A percentile compares a stretch with the other conserved stretches of the same genome.
phyloP scores from a whole-genome alignment of 53 echinoderm and acorn worm species.

The Glandiceps talaboti region DNA sequence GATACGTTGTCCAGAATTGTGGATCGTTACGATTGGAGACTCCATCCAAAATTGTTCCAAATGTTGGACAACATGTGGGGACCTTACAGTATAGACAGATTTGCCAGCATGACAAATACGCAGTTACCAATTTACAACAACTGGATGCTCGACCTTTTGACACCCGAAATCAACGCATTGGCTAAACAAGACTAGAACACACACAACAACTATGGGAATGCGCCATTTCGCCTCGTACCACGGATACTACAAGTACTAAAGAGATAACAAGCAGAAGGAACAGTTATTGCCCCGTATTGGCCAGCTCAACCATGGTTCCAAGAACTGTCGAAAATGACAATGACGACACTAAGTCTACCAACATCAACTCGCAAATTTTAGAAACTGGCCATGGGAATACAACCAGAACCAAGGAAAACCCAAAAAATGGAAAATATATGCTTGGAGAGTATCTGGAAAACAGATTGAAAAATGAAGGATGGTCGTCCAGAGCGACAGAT shows the following conservation, averaged over 20 bases:
- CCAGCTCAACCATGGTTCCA: slow-evolving; percentile 30
- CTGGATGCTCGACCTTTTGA: slow-evolving; percentile 13
- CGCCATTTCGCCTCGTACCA: slow-evolving; percentile 25
- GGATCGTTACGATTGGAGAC: background rate
- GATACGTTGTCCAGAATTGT: slow-evolving; percentile 1
- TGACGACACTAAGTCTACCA: slow-evolving; percentile 22
- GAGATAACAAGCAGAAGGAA: slow-evolving; percentile 16
- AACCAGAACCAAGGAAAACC: slow-evolving; percentile 11
- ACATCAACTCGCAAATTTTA: slow-evolving; percentile 6
- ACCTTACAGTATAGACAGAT: slow-evolving; percentile 23
- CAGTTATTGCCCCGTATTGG: slow-evolving; percentile 38
- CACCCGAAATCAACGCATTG: slow-evolving; percentile 26
- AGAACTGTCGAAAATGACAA: slow-evolving; percentile 7
- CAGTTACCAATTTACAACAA: slow-evolving; percentile 34
- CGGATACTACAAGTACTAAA: slow-evolving; percentile 12
- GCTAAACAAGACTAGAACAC: slow-evolving; percentile 19
- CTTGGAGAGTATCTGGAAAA: slow-evolving; percentile 21
- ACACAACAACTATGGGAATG: slow-evolving; percentile 28
- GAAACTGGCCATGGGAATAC: slow-evolving; percentile 4
- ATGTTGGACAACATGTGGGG: slow-evolving; percentile 27
- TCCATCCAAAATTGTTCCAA: slow-evolving; percentile 11
- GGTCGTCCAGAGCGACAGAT: slow-evolving; percentile 8
- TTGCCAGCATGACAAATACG: slow-evolving; percentile 7
- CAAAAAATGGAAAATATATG: slow-evolving; percentile 12
- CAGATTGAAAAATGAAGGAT: no score